A percentile compares a stretch with the other conserved stretches of the same genome.
Evolutionary conservation across 1,140 invertebrate species (phyloP).

Genomic region (Macrobrachium nipponense): DNA sequence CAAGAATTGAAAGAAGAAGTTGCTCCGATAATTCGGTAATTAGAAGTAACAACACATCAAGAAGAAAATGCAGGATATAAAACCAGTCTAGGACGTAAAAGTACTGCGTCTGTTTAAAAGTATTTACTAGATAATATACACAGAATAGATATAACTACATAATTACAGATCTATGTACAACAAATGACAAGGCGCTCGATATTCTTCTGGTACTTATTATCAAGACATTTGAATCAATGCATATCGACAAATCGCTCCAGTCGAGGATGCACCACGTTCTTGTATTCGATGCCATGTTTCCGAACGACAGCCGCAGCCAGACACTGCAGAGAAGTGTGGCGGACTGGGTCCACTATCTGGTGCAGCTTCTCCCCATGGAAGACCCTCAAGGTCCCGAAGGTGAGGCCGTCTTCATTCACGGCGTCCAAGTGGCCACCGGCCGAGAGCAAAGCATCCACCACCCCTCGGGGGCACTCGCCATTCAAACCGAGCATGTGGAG

Average conservation of each 20-base stretch:
- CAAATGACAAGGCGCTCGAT: constrained; percentile 36
- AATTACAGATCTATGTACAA: no score
- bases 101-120: no score
- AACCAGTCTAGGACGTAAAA: no score
- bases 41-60: no score
- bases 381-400: constrained; percentile 78
- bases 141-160: no score
- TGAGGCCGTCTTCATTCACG: constrained; percentile 82
- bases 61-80: no score
- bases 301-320: constrained; percentile 82
- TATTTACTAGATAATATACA: no score
- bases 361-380: constrained; percentile 72
- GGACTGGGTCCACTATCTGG: constrained; percentile 80
- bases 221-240: constrained; percentile 35
- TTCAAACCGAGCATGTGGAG: constrained; percentile 80
- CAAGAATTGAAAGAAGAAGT: no score
- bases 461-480: constrained; percentile 72
- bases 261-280: constrained; percentile 35
- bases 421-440: constrained; percentile 88
- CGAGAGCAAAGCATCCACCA: constrained; percentile 79
- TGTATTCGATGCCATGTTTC: constrained; percentile 75
- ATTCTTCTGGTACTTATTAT: constrained; percentile 17
- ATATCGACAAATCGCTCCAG: constrained; percentile 54
- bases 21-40: no score
- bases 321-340: constrained; percentile 83